Evolutionary conservation across 1,140 invertebrate genomes (phyloP), one percentile per base, ranked within the genome.

Genomic region (Procambarus virginalis): DNA sequence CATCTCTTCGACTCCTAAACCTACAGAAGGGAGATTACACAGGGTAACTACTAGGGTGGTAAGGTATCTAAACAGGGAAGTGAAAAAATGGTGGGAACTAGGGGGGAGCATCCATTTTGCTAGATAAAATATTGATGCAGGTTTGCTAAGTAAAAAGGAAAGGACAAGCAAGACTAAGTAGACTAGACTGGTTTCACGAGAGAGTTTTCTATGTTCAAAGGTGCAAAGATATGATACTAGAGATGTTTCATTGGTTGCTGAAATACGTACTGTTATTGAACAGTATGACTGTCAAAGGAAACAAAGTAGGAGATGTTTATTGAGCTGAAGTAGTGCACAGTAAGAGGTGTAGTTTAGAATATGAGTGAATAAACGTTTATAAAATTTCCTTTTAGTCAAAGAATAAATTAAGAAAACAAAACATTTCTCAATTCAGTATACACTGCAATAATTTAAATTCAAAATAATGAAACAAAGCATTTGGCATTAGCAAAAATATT

Each of bases 1-100:
- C 83, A 85, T 84, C 89, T 84, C 89, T 80, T 85, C 82, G 45
- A 79, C 82, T 45, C 49, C 82, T 90, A 90, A 48, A 79, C 89
- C 89, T 84, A 84, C 89, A 84, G 83, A 79, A 73, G 60, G 83
- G 83, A 85, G 70, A 77, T 51, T 60, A 55, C n/a, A 84, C 49
- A 45, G 83, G 68, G 34, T 80, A 60, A 85, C 89, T 85, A 90
- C 89, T 17, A 48, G 48, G 89, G 80, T n/a, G 89, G 80, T n/a
- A 73, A 34, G 45, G 77, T 58, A 73, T 64, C 20, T 17, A 64
- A 20, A 64, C 68, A 73, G 68, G 64, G 22, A 8, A 73, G 68
- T 34, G 10, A n/a, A 73, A 34, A 34, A 34, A 34, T 34, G 34
- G 34, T 34, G 34, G n/a, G 68, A 5, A 34, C 20, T 34, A 20